A percentile compares a stretch with the other conserved stretches of the same genome.
Conservation (phyloP, 2,797 vertebrate genomes). For the Catamblyrhynchus diadema region DNA sequence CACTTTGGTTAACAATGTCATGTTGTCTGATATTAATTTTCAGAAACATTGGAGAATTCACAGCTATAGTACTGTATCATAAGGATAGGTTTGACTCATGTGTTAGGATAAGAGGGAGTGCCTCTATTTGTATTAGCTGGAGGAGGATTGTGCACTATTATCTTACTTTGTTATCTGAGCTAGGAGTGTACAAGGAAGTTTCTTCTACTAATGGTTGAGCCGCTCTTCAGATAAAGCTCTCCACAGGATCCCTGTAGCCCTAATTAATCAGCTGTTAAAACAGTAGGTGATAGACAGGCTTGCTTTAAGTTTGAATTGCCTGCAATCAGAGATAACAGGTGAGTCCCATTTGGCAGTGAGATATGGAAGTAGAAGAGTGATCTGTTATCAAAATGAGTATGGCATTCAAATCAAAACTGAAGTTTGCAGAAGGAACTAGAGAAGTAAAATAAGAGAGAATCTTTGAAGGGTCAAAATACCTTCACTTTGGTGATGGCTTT, state of each 20-base stretch:
- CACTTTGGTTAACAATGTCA: neutral
- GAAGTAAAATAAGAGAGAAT: slow-evolving; percentile 8
- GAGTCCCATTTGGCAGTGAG: slow-evolving; percentile 74
- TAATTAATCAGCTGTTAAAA: slow-evolving; percentile 87
- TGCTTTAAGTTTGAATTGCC: slow-evolving; percentile 80
- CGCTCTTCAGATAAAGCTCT: slow-evolving; percentile 83
- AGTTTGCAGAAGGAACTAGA: slow-evolving; percentile 29
- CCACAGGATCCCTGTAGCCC: slow-evolving; percentile 73
- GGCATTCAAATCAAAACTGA: slow-evolving; percentile 61
- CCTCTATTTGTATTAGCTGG: slow-evolving; percentile 81
- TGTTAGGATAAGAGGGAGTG: slow-evolving; percentile 78
- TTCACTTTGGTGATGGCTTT: neutral
- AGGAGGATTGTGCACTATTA: slow-evolving; percentile 80
- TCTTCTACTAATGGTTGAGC: slow-evolving; percentile 81
- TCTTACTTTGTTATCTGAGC: slow-evolving; percentile 85
- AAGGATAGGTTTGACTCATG: slow-evolving; percentile 50
- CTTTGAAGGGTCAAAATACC: neutral
- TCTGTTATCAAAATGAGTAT: slow-evolving; percentile 68
- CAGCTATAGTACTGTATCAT: neutral
- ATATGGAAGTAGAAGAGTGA: slow-evolving; percentile 68
- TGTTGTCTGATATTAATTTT: slow-evolving; percentile 45
- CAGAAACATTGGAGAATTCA: slow-evolving; percentile 51
- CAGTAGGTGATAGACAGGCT: slow-evolving; percentile 82
- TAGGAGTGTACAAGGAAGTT: slow-evolving; percentile 81
- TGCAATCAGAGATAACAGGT: slow-evolving; percentile 81